Base-by-base conservation (phyloP, 92 coral and sea anemone genomes). In the Micromussa lordhowensis region DNA sequence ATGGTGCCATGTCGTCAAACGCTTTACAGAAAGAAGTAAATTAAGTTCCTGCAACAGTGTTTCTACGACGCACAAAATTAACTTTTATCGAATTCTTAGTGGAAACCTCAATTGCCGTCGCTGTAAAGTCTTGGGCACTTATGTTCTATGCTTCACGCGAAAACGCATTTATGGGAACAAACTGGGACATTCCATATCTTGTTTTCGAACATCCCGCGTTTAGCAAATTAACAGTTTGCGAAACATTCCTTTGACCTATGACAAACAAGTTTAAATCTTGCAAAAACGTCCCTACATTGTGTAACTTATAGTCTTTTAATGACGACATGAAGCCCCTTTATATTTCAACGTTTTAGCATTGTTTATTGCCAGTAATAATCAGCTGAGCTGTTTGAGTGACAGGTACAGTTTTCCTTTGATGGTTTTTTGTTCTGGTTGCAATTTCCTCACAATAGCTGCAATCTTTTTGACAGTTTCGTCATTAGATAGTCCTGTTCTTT, bases 381-480 rank as follows among this genome's bases (percentile, higher is more conserved):
- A 86, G 55, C 54, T 64, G 12, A 48, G 36, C 44, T 29, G 90
- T 79, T 96, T 95, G 49, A 98, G 94, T 8, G 97, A 98, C 76
- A 98, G 90, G 87, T 94, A 98, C 87, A 98, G 86, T 68, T 92
- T 95, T 57, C 98, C 98, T 82, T 95, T 96, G 21, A 94, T 94
- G 30, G 93, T 94, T 30, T 95, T 98, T 63, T 95, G 97, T 78
- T 95, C 98, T 14, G 99, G 99, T 54, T 92, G 95, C 48, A 98
- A 81, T 91, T 94, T 95, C 80, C 90, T 90, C 53, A 98, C 79
- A 77, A 98, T 98, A 9, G 98, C 80, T 4, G 98, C 99, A 66
- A 98, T 95, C 75, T 92, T 93, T 75, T 98, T 95, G 3, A 98
- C 98, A 22, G 99, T 98, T 77, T 98, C 98, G 64, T 98, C 98